Percentiles rank a stretch among this genome's conserved stretches.
Conservation (phyloP, 2,113 vertebrate species). For the Cephalopterus ornatus region DNA sequence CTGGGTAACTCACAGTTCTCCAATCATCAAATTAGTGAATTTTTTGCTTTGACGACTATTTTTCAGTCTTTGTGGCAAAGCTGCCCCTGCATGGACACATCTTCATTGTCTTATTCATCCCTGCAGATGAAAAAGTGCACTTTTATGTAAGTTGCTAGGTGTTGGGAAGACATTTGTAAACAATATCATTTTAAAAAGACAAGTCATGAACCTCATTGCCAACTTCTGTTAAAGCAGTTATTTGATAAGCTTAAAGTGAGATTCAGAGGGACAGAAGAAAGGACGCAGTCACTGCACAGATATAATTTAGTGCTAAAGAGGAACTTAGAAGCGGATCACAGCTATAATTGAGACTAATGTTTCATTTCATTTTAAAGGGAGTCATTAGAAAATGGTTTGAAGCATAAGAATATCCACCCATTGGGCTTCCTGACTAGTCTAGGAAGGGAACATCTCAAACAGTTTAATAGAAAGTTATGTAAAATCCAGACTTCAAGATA, state of each 20-base stretch:
- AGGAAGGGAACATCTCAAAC: neutral
- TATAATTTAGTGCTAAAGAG: constrained; percentile 9
- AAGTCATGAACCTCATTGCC: neutral
- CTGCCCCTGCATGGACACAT: neutral
- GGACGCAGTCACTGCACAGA: neutral
- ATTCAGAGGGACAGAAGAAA: constrained; percentile 16
- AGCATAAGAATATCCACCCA: constrained; percentile 20
- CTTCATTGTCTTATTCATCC: neutral
- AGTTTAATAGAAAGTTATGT: constrained; percentile 48
- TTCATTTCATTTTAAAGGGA: constrained; percentile 33
- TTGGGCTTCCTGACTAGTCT: neutral
- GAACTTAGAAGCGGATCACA: neutral
- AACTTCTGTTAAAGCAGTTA: neutral
- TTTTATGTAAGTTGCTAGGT: neutral
- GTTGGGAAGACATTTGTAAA: constrained; percentile 15
- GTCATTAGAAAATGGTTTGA: constrained; percentile 34
- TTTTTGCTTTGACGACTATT: neutral
- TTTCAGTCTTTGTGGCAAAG: neutral
- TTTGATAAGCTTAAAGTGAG: constrained; percentile 14
- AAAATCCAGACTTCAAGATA: constrained; percentile 37
- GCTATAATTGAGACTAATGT: constrained; percentile 50
- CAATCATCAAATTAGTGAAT: neutral
- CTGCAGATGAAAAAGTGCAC: neutral
- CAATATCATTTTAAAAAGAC: constrained; percentile 18
- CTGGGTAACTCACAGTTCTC: neutral